Evolutionary conservation across 2,113 vertebrate genomes (phyloP).

Genomic region (Sorex fumeus): DNA sequence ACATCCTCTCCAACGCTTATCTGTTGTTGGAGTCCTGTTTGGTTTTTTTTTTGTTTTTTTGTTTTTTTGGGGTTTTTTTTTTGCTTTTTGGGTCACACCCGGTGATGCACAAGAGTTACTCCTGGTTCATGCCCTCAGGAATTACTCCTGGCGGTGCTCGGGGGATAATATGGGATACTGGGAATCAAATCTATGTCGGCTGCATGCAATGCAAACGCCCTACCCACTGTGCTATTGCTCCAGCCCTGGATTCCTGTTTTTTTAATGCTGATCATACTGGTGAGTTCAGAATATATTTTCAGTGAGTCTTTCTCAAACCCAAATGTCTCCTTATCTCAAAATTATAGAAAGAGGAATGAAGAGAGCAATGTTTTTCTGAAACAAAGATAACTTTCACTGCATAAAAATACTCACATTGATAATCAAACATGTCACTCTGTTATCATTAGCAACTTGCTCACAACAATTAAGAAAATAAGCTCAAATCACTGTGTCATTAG

Average conservation of each 20-base stretch:
- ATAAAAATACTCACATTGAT: background rate
- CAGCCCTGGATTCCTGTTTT: too few species aligned
- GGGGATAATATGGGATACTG: too few species aligned
- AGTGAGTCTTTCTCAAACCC: background rate
- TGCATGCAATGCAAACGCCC: too few species aligned
- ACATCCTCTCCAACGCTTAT: background rate
- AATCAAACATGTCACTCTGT: background rate
- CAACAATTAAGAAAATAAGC: background rate
- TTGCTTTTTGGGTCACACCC: too few species aligned
- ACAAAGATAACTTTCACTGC: constrained; percentile 1
- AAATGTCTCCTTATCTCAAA: constrained; percentile 1
- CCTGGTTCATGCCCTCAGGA: too few species aligned
- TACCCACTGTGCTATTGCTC: too few species aligned
- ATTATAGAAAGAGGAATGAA: constrained; percentile 2
- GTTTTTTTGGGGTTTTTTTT: too few species aligned
- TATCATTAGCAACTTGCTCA: background rate
- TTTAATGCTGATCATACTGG: background rate
- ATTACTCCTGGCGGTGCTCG: too few species aligned
- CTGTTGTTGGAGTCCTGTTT: too few species aligned
- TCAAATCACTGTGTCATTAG: constrained; percentile 3
- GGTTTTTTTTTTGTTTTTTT: too few species aligned
- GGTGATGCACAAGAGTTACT: too few species aligned
- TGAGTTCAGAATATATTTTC: constrained; percentile 8
- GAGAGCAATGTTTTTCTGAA: background rate
- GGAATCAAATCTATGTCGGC: too few species aligned